A percentile compares a stretch with the other conserved stretches of the same genome.
Evolutionary conservation across 1,140 invertebrate genomes (phyloP).

Genomic region (Druon quercuslanigerum): DNA sequence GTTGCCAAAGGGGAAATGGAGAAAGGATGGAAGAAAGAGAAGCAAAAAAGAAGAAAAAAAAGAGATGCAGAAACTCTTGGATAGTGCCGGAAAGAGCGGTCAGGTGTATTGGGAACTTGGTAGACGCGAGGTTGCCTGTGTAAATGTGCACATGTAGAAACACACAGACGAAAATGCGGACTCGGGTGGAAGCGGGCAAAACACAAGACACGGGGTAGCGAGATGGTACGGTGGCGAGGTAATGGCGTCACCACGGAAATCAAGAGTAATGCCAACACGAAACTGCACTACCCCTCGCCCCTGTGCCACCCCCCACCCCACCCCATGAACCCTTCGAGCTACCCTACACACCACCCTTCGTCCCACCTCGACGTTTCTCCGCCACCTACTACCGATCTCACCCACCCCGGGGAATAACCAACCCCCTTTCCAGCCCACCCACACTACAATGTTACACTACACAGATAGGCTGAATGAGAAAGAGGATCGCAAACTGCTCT

Average conservation of each 20-base stretch:
- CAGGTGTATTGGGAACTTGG: background rate
- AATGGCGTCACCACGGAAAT: conserved; percentile 75
- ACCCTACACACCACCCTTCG: conserved; percentile 51
- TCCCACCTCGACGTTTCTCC: conserved; percentile 56
- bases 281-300: conserved; percentile 75
- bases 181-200: conserved; percentile 44
- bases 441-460: conserved; percentile 6
- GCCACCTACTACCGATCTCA: conserved; percentile 61
- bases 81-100: background rate
- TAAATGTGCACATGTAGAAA: background rate
- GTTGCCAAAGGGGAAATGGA: conserved; percentile 34
- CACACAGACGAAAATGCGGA: background rate
- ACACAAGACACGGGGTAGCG: conserved; percentile 48
- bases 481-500: conserved; percentile 2
- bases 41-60: conserved; percentile 33
- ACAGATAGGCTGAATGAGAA: background rate
- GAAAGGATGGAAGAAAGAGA: conserved; percentile 16
- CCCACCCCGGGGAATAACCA: conserved; percentile 66
- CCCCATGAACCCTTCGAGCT: conserved; percentile 49
- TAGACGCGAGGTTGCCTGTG: no score
- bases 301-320: conserved; percentile 56
- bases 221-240: conserved; percentile 62
- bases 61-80: background rate
- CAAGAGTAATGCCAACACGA: conserved; percentile 77
- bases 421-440: conserved; percentile 53